Evolutionary conservation across 2,113 vertebrate genomes (phyloP), one percentile per base, ranked within the genome.

Genomic region (Vicugna pacos): DNA sequence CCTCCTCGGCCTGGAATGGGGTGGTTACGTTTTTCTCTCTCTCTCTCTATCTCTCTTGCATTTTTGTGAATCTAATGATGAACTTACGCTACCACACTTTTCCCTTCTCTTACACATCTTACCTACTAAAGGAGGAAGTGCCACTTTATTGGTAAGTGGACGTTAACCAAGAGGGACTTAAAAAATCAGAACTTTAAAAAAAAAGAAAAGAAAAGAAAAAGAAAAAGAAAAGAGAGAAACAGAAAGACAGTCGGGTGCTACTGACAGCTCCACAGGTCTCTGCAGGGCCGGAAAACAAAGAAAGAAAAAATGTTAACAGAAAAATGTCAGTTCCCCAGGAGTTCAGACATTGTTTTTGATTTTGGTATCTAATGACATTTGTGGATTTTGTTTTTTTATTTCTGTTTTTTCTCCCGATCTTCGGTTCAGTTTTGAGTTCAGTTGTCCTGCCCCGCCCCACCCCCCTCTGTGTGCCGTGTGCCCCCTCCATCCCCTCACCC

Each of bases 141-240:
- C 99, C 99, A 99, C 99, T 99, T 99, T 99, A 99, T 99, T 99
- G 99, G 99, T 99, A 99, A 99, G 99, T 99, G 99, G 99, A 99
- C 99, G 99, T 99, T 99, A 99, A 99, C 99, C 99, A 99, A 99
- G 99, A 99, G 99, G 99, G 99, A 99, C 99, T 99, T 99, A 99
- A 99, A 99, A 99, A 99, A 99, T 99, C 99, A 99, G 98, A 98
- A 99, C 99, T 99, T 98, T 97, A 98, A 98, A 98, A 98, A 98
- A 96, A 97, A 94, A 99, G 99, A 98, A 17, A 84, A 30, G 60
- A 62, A 60, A 60, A 60, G 24, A 10, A 86, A 48, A 98, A 99
- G 99, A 98, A 98, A 98, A 99, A 98, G 97, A 98, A 98, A 98
- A 98, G 97, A 97, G 98, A 99, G 99, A 99, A 98, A 98, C 98